These are phyloP conservation scores for Tringa solitaria DNA, from an alignment of 2,113 vertebrate species.

Conservation along the genomic window DNA sequence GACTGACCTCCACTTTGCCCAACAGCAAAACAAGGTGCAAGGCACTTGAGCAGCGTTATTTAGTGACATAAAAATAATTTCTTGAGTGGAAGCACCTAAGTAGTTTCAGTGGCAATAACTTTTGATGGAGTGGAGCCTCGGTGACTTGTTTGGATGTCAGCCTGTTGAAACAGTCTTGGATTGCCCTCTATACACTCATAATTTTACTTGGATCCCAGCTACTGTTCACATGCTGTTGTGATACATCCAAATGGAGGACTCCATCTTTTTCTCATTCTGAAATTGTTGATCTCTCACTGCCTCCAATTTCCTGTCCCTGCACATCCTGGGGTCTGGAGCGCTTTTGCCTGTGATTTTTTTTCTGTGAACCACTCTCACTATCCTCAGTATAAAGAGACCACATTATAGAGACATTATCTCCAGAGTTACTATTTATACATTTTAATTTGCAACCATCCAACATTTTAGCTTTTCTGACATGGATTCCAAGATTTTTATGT, in stretches of 20 bases:
- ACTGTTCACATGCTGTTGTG: neutral
- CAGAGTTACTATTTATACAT: slow-evolving; percentile 8
- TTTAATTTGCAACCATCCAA: neutral
- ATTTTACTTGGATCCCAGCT: slow-evolving; percentile 4
- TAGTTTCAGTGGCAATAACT: neutral
- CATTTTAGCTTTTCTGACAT: neutral
- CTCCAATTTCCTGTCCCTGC: slow-evolving; percentile 10
- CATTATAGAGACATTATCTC: neutral
- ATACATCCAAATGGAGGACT: neutral
- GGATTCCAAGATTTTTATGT: neutral
- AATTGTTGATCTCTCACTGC: neutral
- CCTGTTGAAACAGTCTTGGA: neutral
- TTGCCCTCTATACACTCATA: neutral
- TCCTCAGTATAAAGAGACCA: neutral
- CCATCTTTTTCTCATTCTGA: slow-evolving; percentile 16
- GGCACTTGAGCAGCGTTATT: neutral
- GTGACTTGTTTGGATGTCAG: neutral
- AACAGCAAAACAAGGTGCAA: neutral
- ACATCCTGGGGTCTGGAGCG: neutral
- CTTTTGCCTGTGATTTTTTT: neutral
- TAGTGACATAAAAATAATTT: neutral
- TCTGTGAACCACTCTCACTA: neutral
- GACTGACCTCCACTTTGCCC: neutral
- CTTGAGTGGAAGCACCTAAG: neutral
- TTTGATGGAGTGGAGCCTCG: neutral